These are phyloP conservation scores for Drosophila anomalata DNA, from an alignment of 2,888 invertebrate species.

Conservation along the genomic window DNA sequence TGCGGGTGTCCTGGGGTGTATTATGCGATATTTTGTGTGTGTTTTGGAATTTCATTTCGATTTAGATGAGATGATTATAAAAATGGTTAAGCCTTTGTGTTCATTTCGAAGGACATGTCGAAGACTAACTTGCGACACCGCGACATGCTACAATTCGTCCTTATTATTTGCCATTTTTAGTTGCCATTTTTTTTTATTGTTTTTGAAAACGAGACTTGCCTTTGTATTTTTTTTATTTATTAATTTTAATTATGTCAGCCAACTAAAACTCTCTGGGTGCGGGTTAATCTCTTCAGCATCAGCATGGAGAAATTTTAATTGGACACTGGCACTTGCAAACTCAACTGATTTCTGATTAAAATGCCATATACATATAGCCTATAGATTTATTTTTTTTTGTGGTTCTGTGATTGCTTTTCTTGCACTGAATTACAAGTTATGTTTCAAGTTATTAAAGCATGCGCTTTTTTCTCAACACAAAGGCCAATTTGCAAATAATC, in stretches of 20 bases:
- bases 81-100: conserved; percentile 84
- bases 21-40: conserved; percentile 50
- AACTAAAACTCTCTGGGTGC: conserved; percentile 75
- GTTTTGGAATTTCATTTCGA: conserved; percentile 75
- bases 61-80: conserved; percentile 84
- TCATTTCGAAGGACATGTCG: conserved; percentile 48
- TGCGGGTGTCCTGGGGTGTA: conserved; percentile 3
- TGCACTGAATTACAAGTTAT: conserved; percentile 70
- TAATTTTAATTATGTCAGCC: conserved; percentile 58
- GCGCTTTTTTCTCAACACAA: conserved; percentile 85
- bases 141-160: conserved; percentile 56
- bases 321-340: conserved; percentile 38
- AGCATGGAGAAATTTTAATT: conserved; percentile 40
- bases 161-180: conserved; percentile 57
- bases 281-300: conserved; percentile 82
- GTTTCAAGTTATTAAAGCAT: conserved; percentile 70
- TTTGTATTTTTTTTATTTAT: conserved; percentile 50
- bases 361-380: conserved; percentile 44
- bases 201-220: conserved; percentile 49
- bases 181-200: neutral
- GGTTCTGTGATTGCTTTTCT: conserved; percentile 46
- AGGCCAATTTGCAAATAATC: conserved; percentile 85
- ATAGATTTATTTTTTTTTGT: neutral
- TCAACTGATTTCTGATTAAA: conserved; percentile 79
- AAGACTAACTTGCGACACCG: conserved; percentile 50